phyloP scores from a whole-genome alignment of 2,888 invertebrate species.

The Pinctada fucata region DNA sequence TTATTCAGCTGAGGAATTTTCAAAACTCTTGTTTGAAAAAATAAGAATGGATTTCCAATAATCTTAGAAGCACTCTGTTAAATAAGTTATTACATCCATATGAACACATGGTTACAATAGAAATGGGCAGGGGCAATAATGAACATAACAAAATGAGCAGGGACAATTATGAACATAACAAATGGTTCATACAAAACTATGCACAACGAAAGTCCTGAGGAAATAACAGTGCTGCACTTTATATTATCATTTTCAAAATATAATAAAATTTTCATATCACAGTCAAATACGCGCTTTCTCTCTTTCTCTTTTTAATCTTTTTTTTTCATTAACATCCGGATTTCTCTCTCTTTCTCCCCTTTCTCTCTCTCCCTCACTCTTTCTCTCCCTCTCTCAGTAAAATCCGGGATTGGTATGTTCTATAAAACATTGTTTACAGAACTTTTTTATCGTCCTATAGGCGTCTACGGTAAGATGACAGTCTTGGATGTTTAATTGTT shows the following conservation, averaged over 20 bases:
- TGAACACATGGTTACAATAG: too few relatives aligned
- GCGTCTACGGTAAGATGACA: slow-evolving; percentile 93
- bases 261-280: not conserved
- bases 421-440: slow-evolving; percentile 93
- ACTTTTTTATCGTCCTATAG: slow-evolving; percentile 93
- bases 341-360: not conserved
- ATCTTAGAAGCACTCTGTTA: too few relatives aligned
- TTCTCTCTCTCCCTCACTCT: not conserved
- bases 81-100: too few relatives aligned
- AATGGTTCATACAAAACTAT: too few relatives aligned
- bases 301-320: not conserved
- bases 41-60: too few relatives aligned
- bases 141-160: too few relatives aligned
- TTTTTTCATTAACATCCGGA: not conserved
- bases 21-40: too few relatives aligned
- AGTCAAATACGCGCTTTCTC: not conserved
- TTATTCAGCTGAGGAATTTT: too few relatives aligned
- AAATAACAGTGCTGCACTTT: not conserved
- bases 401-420: slow-evolving; percentile 97
- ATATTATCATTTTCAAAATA: not conserved
- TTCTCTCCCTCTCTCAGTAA: slow-evolving; percentile 73
- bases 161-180: too few relatives aligned
- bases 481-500: slow-evolving; percentile 94
- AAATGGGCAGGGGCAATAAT: too few relatives aligned
- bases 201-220: not conserved